Evolutionary conservation across 2,113 vertebrate species (phyloP), one percentile per base, ranked within the genome.

Genomic region (Calypte anna): DNA sequence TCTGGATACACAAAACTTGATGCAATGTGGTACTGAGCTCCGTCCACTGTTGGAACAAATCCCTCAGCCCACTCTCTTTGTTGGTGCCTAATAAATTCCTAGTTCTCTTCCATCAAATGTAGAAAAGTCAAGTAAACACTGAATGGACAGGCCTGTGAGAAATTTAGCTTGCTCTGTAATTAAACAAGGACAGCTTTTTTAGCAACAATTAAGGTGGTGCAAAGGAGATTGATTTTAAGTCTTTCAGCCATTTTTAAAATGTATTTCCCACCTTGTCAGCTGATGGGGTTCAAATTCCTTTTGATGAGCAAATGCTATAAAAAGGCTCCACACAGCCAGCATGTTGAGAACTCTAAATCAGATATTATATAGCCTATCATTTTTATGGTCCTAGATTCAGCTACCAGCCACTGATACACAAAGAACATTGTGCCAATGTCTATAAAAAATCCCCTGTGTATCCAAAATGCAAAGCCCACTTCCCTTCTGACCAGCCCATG

Each of bases 1-100:
- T 80, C 30, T 69, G 68, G 85, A 69, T 76, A 83, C 85, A 81
- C 73, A 91, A 86, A 94, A 72, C 30, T 64, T 68, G 76, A 76
- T 62, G 73, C 66, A 84, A 43, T 10, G 30, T 1, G 3, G 53
- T n/a, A 23, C 81, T 48, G 44, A 70, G 82, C 79, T 70, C 59
- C 55, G 73, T 8, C 63, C 53, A 36, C 6, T 36, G 33, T 6
- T 70, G 66, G 63, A 93, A 68, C 67, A 88, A 91, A 93, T 74
- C 64, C 75, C 87, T 61, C 72, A 82, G 59, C 51, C 43, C 55
- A 21, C 59, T 94, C 50, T 3, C 10, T 44, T 48, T 81, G 24
- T 46, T 5, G 46, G 13, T 63, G 79, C 64, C 76, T 80, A 81
- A 75, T 55, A 58, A 82, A 91, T 86, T 88, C 78, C 55, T 59